Evolutionary conservation across 2,797 vertebrate genomes (phyloP), one percentile per base, ranked within the genome.

Genomic region (Apogon hyalosoma): DNA sequence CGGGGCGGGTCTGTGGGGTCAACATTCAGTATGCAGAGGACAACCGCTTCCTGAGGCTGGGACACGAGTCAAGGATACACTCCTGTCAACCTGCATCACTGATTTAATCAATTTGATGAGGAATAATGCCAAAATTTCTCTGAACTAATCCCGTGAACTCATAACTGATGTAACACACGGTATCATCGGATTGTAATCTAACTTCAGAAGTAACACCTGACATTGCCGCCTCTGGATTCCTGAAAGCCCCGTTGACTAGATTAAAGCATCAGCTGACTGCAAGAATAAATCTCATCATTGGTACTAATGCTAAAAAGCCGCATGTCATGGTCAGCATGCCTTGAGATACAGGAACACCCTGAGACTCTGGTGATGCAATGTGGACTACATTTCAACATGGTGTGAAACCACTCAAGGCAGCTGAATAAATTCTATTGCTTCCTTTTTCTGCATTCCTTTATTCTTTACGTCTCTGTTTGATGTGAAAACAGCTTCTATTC

Each of bases 211-310:
- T 21, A 64, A 75, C 69, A 65, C 54, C 50, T 24, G 53, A 84
- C 63, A 47, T 76, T 66, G 61, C 66, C 52, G 14, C 56, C 33
- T 19, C 65, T 28, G 50, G 64, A 63, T 87, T 87, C 76, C 74
- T 48, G 48, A 65, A 74, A 69, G 62, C 54, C 36, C 16, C 0
- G 3, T 64, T 69, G 87, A 92, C 73, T 40, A 73, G 79, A 89
- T 87, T 82, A 87, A 42, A 69, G 62, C 42, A 68, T 87, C 80
- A 84, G 72, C 75, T 80, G 86, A 86, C 80, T 69, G 53, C 42
- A 59, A 21, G 82, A 79, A 82, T 75, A 85, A 85, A 89, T 85
- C 68, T 79, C 68, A 63, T 85, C 67, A 80, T 76, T 75, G 7
- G 11, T 49, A 78, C 63, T 77, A 77, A 74, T 52, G 47, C 43